phyloP scores from a whole-genome alignment of 2,113 vertebrate species.

The Beaufortia kweichowensis region DNA sequence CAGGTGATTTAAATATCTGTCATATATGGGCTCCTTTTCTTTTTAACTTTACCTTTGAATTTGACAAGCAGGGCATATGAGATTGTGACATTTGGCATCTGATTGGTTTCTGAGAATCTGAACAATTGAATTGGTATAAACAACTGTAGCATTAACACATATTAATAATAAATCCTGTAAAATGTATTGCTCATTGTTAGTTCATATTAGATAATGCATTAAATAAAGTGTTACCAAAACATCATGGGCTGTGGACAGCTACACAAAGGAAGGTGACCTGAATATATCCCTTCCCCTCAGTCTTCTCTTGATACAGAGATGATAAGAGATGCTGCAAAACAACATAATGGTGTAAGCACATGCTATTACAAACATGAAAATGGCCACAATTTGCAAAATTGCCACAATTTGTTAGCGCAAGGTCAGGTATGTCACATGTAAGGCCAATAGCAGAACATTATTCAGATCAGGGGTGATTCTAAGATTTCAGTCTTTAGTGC shows the following conservation, averaged over 20 bases:
- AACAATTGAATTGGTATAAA: background rate
- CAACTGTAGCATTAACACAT: too few species aligned
- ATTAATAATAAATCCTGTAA: too few species aligned
- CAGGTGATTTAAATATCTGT: slow-evolving; percentile 33
- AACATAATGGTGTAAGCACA: background rate
- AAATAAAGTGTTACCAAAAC: too few species aligned
- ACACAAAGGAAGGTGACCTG: background rate
- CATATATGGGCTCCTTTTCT: slow-evolving; percentile 1
- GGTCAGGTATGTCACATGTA: background rate
- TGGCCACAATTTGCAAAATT: background rate
- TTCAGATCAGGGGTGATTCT: too few species aligned
- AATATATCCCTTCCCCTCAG: background rate
- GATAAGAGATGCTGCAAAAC: background rate
- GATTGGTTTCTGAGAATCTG: slow-evolving; percentile 10
- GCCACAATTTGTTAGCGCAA: background rate
- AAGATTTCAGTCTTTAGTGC: too few species aligned
- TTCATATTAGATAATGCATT: too few species aligned
- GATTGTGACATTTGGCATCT: slow-evolving; percentile 26
- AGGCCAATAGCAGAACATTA: too few species aligned
- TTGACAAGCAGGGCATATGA: slow-evolving; percentile 6
- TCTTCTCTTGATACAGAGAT: background rate
- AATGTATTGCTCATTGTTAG: too few species aligned
- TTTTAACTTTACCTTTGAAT: slow-evolving; percentile 23
- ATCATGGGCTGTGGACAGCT: too few species aligned
- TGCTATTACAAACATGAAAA: background rate